Evolutionary conservation across 2,888 invertebrate species (phyloP).

Genomic region (Drosophila meridionalis): DNA sequence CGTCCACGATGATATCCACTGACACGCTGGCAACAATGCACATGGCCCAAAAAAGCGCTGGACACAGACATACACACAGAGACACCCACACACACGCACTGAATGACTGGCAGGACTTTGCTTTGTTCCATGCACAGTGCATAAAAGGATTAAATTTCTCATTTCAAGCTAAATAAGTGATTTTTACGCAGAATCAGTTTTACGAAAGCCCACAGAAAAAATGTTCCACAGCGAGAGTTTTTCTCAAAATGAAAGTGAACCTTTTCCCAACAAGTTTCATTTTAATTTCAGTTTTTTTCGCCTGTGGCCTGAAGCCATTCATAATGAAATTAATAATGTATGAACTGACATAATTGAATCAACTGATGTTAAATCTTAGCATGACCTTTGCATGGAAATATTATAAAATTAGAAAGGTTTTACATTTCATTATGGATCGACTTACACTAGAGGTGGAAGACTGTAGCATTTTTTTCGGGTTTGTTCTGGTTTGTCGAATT

Average conservation of each 20-base stretch:
- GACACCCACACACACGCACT: not conserved
- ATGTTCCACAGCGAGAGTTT: not conserved
- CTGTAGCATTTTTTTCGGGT: too few relatives aligned
- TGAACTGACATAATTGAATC: not conserved
- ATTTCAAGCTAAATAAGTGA: not conserved
- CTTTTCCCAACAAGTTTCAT: not conserved
- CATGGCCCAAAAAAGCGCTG: slow-evolving; percentile 53
- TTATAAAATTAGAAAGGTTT: not conserved
- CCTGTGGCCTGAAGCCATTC: not conserved
- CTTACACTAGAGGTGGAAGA: too few relatives aligned
- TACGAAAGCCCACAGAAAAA: not conserved
- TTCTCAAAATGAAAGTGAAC: not conserved
- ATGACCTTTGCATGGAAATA: not conserved
- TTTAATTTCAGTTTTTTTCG: not conserved
- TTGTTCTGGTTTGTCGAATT: too few relatives aligned
- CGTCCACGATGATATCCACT: slow-evolving; percentile 30
- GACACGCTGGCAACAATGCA: slow-evolving; percentile 40
- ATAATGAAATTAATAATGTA: slow-evolving; percentile 1
- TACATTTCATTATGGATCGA: not conserved
- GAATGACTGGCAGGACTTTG: slow-evolving; percentile 39
- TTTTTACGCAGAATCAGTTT: not conserved
- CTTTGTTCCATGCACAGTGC: slow-evolving; percentile 21
- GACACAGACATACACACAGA: slow-evolving; percentile 16
- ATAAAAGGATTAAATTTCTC: slow-evolving; percentile 16
- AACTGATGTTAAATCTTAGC: not conserved